Evolutionary conservation across 2,888 invertebrate species (phyloP), one percentile per base, ranked within the genome.

Genomic region (Melanostoma mellinum): DNA sequence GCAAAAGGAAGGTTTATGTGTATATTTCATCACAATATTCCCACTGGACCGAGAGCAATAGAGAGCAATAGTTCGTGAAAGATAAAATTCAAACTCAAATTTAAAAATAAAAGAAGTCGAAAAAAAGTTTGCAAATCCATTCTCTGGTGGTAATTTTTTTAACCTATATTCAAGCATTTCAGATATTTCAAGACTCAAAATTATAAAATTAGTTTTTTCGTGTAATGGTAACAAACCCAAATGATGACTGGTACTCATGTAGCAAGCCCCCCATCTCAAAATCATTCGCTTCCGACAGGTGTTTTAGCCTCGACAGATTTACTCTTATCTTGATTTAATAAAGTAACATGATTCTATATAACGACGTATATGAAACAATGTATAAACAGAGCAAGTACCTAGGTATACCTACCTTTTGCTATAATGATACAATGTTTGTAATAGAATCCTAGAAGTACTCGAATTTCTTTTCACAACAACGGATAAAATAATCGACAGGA

Each of bases 401-500:
- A 8, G 3, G 9, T 6, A 42, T 42, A 3, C 33, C 6, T 42
- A 58, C 42, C 10, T 44, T 33, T 10, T 10, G n/a, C 10, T 58
- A 63, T 73, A 77, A 73, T 58, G 77, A 67, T 61, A 84, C 84
- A 79, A 69, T 53, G 78, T 82, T 69, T 58, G 60, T 32, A 74
- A 73, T 44, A 30, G 9, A 46, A 46, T 38, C 36, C 32, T 36
- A 63, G 46, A 69, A 72, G 52, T 68, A 80, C 74, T 81, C 74
- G 73, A 74, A 67, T 86, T 78, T 80, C 86, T 20, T 46, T 55
- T 55, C 46, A 36, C 60, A 48, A 48, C 48, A 53, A 33, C 9
- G 55, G 55, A 58, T 38, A 81, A 65, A 48, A 85, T 80, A 84
- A 87, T 87, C 87, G 88, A 87, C 90, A 90, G 90, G 90, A 90